Evolutionary conservation across 2,797 vertebrate species (phyloP), one percentile per base, ranked within the genome.

Genomic region (Parauchenoglanis punctatus): DNA sequence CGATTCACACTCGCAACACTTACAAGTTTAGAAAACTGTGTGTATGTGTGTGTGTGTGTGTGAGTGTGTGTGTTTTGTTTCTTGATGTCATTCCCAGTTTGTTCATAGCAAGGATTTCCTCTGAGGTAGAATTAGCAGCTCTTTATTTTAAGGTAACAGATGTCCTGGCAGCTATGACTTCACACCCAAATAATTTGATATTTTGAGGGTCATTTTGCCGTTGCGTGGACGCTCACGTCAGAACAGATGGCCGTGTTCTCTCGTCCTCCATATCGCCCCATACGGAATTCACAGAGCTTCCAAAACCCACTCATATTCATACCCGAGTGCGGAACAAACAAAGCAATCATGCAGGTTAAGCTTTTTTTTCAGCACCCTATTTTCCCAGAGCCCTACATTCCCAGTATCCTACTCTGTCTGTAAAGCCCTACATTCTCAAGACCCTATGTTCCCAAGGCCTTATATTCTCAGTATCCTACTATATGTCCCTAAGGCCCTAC

Each of bases 141-240:
- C 61, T 49, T 52, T 86, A 68, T 83, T 83, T 77, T 46, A 70
- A 81, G 44, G 40, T 46, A 89, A 70, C 88, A 89, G 88, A 89
- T 87, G 67, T 89, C 88, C 77, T 72, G 56, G 17, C 58, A 73
- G 56, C 75, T 56, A 11, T 20, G 7, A 80, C 67, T 84, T 73
- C 75, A 72, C 67, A 68, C 46, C 76, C 81, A 84, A 86, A 86
- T 77, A 65, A 49, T 67, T 63, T 0, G 15, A 1, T 52, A 84
- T 89, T 86, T 46, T 40, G 12, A 18, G 65, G 87, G 81, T 86
- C 81, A 67, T 31, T 54, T 49, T 83, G 73, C 23, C 59, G 61
- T 65, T 23, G 61, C 56, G 17, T 67, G 76, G 88, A 68, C 65
- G 83, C 83, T 40, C 54, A 15, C 31, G 28, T 81, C 49, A 0